phyloP scores from a whole-genome alignment of 1,140 invertebrate species.

The Macrocentrus cingulum region DNA sequence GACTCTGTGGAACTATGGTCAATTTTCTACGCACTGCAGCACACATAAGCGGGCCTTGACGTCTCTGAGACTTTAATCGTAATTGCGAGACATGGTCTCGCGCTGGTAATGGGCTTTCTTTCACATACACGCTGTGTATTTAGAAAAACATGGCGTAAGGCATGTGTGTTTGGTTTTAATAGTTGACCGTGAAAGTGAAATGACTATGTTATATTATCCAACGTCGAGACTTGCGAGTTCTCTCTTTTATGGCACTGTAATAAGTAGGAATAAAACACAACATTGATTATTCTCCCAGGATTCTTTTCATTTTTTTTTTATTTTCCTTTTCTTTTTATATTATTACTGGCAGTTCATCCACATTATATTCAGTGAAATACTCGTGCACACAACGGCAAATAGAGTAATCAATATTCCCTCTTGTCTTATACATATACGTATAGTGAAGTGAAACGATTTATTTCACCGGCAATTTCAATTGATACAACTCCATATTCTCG shows the following conservation, averaged over 20 bases:
- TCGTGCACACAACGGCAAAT: no score
- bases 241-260: constrained; percentile 27
- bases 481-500: no score
- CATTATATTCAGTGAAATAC: background rate
- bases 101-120: constrained; percentile 20
- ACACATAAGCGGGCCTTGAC: constrained; percentile 4
- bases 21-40: constrained; percentile 17
- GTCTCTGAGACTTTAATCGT: constrained; percentile 20
- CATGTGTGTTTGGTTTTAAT: constrained; percentile 6
- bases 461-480: background rate
- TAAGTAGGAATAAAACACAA: constrained; percentile 25
- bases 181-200: background rate
- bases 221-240: background rate
- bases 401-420: no score
- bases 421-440: no score
- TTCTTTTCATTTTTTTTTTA: background rate
- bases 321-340: background rate
- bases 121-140: constrained; percentile 6
- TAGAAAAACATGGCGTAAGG: background rate
- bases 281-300: constrained; percentile 11
- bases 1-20: background rate
- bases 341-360: background rate
- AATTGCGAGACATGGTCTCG: constrained; percentile 21
- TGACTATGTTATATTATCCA: background rate
- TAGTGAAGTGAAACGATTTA: no score